Percentiles rank a stretch among this genome's conserved stretches.
Evolutionary conservation across 2,113 vertebrate genomes (phyloP).

Genomic region (Entelurus aequoreus): DNA sequence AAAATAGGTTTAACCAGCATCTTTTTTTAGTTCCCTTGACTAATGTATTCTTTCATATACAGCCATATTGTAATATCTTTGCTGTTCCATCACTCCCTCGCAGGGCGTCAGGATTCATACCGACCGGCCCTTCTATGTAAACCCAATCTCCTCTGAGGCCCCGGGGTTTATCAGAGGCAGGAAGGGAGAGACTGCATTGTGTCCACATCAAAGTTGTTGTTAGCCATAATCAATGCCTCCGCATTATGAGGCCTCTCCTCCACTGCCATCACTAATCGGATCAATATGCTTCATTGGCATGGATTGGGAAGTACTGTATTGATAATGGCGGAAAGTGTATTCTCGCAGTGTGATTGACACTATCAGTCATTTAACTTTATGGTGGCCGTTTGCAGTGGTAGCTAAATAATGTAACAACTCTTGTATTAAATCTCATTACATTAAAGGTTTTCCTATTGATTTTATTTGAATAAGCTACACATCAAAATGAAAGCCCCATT

Average conservation of each 20-base stretch:
- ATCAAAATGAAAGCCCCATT: slow-evolving; percentile 1
- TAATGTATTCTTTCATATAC: too few relatives aligned
- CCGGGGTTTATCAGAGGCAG: slow-evolving; percentile 62
- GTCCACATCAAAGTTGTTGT: slow-evolving; percentile 77
- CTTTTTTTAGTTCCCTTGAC: too few relatives aligned
- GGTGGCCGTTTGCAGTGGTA: too few relatives aligned
- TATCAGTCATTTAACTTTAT: too few relatives aligned
- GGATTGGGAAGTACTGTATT: slow-evolving; percentile 33
- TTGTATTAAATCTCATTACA: too few relatives aligned
- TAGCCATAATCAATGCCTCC: slow-evolving; percentile 74
- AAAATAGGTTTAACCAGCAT: too few relatives aligned
- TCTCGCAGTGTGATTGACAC: too few relatives aligned
- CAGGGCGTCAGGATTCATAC: not conserved
- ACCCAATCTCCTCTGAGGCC: slow-evolving; percentile 69
- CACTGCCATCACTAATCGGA: slow-evolving; percentile 33
- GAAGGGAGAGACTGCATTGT: slow-evolving; percentile 73
- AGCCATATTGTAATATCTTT: too few relatives aligned
- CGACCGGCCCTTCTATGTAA: slow-evolving; percentile 13
- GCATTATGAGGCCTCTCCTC: slow-evolving; percentile 58
- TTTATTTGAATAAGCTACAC: too few relatives aligned
- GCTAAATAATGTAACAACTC: too few relatives aligned
- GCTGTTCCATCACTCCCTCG: too few relatives aligned
- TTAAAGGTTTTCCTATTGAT: too few relatives aligned
- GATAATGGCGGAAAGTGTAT: slow-evolving; percentile 17
- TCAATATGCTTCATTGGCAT: slow-evolving; percentile 52